A percentile compares a stretch with the other conserved stretches of the same genome.
Conservation (phyloP, 1,140 invertebrate genomes). For the Rhyzopertha dominica region DNA sequence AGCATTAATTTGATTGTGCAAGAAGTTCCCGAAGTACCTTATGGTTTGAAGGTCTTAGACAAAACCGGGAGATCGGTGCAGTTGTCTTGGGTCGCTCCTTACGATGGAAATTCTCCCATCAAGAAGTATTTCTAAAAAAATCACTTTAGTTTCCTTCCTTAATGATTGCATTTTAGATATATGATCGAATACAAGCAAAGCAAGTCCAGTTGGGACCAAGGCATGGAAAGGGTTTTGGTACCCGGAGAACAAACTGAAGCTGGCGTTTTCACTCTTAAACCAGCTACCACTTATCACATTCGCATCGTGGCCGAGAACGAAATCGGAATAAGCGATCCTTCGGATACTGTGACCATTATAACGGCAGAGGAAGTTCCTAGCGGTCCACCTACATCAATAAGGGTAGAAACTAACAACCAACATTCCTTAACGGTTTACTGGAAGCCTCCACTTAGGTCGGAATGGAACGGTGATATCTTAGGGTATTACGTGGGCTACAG, state of each 20-base stretch:
- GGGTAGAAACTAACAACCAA: slow-evolving; percentile 87
- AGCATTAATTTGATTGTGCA: slow-evolving; percentile 94
- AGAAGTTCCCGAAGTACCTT: slow-evolving; percentile 91
- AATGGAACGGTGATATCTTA: slow-evolving; percentile 90
- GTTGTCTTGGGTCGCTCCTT: slow-evolving; percentile 88
- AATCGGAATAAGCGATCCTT: slow-evolving; percentile 86
- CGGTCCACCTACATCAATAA: slow-evolving; percentile 74
- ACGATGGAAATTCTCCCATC: slow-evolving; percentile 92
- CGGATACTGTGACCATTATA: slow-evolving; percentile 86
- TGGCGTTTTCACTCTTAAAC: slow-evolving; percentile 80
- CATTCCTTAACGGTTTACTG: slow-evolving; percentile 88
- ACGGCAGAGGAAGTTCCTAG: slow-evolving; percentile 92
- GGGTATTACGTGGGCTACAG: slow-evolving; percentile 89
- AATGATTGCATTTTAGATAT: slow-evolving; percentile 54
- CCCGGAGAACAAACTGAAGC: slow-evolving; percentile 82
- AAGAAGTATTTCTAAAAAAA: slow-evolving; percentile 59
- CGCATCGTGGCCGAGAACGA: slow-evolving; percentile 92
- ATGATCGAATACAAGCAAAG: slow-evolving; percentile 90
- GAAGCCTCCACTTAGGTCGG: slow-evolving; percentile 83
- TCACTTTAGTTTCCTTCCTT: background rate
- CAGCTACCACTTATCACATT: slow-evolving; percentile 88
- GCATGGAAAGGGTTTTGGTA: slow-evolving; percentile 78
- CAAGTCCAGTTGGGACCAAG: slow-evolving; percentile 77
- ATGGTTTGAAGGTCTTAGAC: slow-evolving; percentile 84
- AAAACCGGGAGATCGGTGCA: slow-evolving; percentile 86